Conservation (phyloP, 2,797 vertebrate genomes). For the Sebastes iracundus region DNA sequence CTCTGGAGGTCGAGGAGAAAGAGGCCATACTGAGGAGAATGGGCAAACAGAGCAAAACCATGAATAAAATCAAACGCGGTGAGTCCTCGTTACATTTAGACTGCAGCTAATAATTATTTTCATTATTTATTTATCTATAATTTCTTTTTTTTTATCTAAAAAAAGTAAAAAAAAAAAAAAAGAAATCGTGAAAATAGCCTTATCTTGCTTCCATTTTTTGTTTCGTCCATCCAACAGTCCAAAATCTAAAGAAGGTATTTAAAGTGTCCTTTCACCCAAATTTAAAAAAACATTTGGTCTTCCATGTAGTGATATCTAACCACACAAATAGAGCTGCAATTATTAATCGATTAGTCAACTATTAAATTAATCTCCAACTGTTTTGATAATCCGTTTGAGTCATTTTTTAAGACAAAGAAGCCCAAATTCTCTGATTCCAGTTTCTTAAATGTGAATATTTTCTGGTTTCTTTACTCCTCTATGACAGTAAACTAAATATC, state of each 20-base stretch:
- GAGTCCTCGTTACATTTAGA: background rate
- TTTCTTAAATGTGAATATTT: too few relatives aligned
- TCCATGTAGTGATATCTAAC: background rate
- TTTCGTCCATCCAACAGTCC: background rate
- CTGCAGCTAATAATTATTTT: background rate
- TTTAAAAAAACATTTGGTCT: background rate
- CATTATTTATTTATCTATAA: background rate
- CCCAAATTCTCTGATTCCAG: too few relatives aligned
- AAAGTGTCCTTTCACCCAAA: background rate
- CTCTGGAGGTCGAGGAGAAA: constrained; percentile 73
- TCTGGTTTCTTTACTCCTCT: too few relatives aligned
- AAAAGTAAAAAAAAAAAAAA: background rate
- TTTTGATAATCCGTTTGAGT: too few relatives aligned
- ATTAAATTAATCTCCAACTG: too few relatives aligned
- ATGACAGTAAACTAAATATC: too few relatives aligned
- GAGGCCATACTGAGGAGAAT: constrained; percentile 73
- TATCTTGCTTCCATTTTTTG: too few relatives aligned
- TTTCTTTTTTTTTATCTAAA: background rate
- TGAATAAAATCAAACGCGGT: constrained; percentile 86
- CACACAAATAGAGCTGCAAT: background rate
- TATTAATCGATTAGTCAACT: too few relatives aligned
- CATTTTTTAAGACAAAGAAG: background rate
- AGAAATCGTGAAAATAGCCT: background rate
- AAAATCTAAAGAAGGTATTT: background rate
- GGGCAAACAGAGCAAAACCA: constrained; percentile 72